Evolutionary conservation across 1,140 invertebrate species (phyloP).

Genomic region (Asbolus verrucosus): DNA sequence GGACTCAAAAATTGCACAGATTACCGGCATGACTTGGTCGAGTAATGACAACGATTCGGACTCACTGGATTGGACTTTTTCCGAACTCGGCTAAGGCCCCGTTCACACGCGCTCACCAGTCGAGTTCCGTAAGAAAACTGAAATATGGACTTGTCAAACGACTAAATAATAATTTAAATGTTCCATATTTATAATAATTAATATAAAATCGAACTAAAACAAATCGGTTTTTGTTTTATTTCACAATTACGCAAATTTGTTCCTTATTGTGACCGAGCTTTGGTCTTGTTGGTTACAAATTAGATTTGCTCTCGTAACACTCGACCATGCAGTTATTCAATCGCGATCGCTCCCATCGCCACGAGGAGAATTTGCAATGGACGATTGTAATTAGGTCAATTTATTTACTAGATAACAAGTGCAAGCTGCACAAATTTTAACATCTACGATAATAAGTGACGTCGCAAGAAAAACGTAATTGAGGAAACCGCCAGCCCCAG

Average conservation of each 20-base stretch:
- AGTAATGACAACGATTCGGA: not conserved
- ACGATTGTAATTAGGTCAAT: constrained; percentile 61
- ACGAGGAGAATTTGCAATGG: constrained; percentile 37
- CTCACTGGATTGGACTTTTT: not conserved
- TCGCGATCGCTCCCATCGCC: not conserved
- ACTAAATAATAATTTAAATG: constrained; percentile 62
- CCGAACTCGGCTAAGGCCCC: constrained; percentile 23
- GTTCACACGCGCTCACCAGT: constrained; percentile 20
- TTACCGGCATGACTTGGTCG: no score
- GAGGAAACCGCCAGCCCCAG: no score
- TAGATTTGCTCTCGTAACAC: constrained; percentile 25
- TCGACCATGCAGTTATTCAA: no score
- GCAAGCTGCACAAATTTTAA: constrained; percentile 36
- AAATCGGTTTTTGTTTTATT: constrained; percentile 60
- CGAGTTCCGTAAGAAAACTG: constrained; percentile 13
- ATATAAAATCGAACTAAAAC: constrained; percentile 55
- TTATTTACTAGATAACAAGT: constrained; percentile 58
- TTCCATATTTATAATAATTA: constrained; percentile 64
- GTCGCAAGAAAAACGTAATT: constrained; percentile 2
- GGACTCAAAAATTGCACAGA: not conserved
- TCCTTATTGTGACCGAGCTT: constrained; percentile 52
- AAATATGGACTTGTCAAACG: constrained; percentile 54
- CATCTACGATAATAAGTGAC: constrained; percentile 15
- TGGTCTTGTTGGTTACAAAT: constrained; percentile 11
- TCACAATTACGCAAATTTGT: constrained; percentile 60